Base-by-base conservation (phyloP, 2,113 vertebrate species). In the Dicentrarchus labrax region DNA sequence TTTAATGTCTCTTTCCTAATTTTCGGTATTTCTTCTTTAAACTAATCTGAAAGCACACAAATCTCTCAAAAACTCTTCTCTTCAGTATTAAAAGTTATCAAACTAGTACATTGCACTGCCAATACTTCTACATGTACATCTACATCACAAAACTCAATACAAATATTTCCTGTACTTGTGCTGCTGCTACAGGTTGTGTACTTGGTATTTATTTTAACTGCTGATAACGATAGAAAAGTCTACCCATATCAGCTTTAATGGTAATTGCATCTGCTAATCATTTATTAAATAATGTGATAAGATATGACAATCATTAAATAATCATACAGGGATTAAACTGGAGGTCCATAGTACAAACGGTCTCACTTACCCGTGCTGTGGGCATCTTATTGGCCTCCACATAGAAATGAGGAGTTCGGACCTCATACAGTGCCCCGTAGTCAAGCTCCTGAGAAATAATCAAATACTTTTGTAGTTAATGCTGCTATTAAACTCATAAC, bases 311-410 rank as follows among this genome's bases (percentile, higher is more conserved):
- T 16, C 11, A 48, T 10, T 64, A 15, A 68, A 13, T n/a, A 54
- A 72, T 41, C 11, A 19, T 5, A 21, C 7, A 6, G 21, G 22
- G 12, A 68, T 16, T 21, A 22, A 21, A 45, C 6, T 17, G 51
- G 7, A 7, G 3, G 21, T 67, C 10, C 16, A 51, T 4, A 21
- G 66, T 21, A 4, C 15, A 57, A 19, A 47, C 21, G 3, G 24
- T 15, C 30, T 47, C n/a, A 83, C 96, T 93, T 91, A 97, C 97
- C 93, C 95, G 94, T 9, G 96, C 95, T 78, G 95, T 95, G 0
- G 97, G 96, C 96, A 97, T 97, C 93, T 97, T 97, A 88, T 97
- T 97, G 78, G 97, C 97, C 72, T 97, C 97, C 22, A 97, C 96
- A 0, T 97, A 97, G 86, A 97, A 96, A 76, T 97, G 96, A 22